phyloP scores from a whole-genome alignment of 2,888 invertebrate genomes.

The Sympetrum striolatum region DNA sequence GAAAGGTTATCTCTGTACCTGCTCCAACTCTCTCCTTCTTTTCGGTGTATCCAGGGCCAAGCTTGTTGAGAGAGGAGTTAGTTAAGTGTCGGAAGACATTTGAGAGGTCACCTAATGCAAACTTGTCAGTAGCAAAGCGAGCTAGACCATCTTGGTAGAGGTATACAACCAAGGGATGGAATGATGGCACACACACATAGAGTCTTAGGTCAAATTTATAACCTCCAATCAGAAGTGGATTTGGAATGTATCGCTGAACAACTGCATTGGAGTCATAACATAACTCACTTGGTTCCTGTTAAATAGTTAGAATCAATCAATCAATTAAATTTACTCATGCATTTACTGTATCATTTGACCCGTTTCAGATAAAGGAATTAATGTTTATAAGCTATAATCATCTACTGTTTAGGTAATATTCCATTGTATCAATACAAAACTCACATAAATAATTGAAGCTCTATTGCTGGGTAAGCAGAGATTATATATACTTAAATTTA shows the following conservation, averaged over 20 bases:
- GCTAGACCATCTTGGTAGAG: conserved; percentile 88
- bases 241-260: conserved; percentile 80
- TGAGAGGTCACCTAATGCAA: conserved; percentile 80
- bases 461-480: too few relatives aligned
- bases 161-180: conserved; percentile 85
- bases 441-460: too few relatives aligned
- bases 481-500: too few relatives aligned
- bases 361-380: not conserved
- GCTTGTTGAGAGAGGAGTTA: conserved; percentile 90
- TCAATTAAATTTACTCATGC: not conserved
- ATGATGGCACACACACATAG: conserved; percentile 88
- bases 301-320: conserved; percentile 51
- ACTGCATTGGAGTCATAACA: conserved; percentile 80
- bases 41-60: conserved; percentile 80
- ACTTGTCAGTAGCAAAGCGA: conserved; percentile 83
- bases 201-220: conserved; percentile 92
- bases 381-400: too few relatives aligned
- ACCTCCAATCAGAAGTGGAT: conserved; percentile 80
- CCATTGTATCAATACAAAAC: not conserved
- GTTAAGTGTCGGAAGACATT: conserved; percentile 88
- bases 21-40: conserved; percentile 84
- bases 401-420: not conserved
- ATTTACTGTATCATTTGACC: not conserved
- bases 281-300: conserved; percentile 76
- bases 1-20: conserved; percentile 61